A percentile compares a stretch with the other conserved stretches of the same genome.
These are phyloP conservation scores for Mormyrus hasselquistii DNA, from an alignment of 2,797 vertebrate genomes.

Conservation along the genomic window DNA sequence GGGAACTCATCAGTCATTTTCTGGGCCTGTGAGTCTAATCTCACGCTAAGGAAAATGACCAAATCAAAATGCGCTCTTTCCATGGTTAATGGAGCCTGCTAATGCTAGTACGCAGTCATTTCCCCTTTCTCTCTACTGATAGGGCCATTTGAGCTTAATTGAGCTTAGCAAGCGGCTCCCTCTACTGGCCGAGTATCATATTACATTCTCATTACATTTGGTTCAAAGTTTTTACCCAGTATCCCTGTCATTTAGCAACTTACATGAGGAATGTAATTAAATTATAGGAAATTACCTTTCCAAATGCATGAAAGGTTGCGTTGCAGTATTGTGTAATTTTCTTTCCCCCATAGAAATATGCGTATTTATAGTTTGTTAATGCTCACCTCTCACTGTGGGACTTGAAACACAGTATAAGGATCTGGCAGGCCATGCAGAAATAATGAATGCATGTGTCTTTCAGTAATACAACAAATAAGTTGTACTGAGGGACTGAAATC, in stretches of 20 bases:
- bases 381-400: neutral
- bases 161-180: constrained; percentile 8
- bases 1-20: neutral
- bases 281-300: neutral
- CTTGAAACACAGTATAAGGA: neutral
- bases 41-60: neutral
- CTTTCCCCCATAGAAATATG: neutral
- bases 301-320: neutral
- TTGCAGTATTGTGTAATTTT: neutral
- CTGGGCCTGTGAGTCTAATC: neutral
- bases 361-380: neutral
- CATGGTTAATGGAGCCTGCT: neutral
- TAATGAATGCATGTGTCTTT: neutral
- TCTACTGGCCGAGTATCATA: constrained; percentile 9
- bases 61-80: neutral
- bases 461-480: neutral
- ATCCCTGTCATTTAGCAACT: neutral
- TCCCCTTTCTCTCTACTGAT: neutral
- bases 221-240: neutral
- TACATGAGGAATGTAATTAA: neutral
- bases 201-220: neutral
- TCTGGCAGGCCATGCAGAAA: neutral
- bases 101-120: neutral
- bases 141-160: neutral
- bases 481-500: neutral